Percentiles rank a stretch among this genome's conserved stretches.
Conservation (phyloP, 2,797 vertebrate genomes). For the Alca torda region DNA sequence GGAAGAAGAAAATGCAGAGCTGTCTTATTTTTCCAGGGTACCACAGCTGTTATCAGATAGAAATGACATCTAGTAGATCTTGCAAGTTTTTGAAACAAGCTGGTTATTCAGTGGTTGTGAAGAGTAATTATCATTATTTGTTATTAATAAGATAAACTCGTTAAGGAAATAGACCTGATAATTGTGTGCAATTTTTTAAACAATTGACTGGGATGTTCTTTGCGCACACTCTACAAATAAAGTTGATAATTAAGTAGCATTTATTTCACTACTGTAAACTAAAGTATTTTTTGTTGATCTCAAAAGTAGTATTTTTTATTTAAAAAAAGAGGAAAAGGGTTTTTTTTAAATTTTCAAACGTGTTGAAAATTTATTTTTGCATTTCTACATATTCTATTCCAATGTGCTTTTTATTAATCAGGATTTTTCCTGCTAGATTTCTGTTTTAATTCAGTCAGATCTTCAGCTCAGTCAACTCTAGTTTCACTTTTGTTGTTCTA, state of each 20-base stretch:
- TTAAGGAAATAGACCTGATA: not conserved
- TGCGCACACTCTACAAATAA: accelerated
- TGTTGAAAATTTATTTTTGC: not conserved
- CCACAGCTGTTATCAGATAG: not conserved
- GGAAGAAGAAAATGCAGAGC: not conserved
- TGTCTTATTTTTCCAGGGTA: not conserved
- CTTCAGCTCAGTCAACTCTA: not conserved
- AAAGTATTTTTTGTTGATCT: not conserved
- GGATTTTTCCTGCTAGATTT: not conserved
- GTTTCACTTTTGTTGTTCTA: not conserved
- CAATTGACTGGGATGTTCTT: not conserved
- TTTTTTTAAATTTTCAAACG: not conserved
- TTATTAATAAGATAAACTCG: not conserved
- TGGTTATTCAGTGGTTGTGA: not conserved
- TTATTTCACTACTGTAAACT: not conserved
- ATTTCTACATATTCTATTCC: not conserved
- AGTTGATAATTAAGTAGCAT: not conserved
- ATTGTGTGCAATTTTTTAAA: not conserved
- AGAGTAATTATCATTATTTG: not conserved
- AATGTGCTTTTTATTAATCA: not conserved
- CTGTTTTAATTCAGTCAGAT: not conserved
- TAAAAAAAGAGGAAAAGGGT: not conserved
- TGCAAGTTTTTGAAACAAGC: not conserved
- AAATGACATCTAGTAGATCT: not conserved
- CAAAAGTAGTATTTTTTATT: not conserved